Conservation (phyloP, 2,797 vertebrate genomes). For the Hemibagrus guttatus region DNA sequence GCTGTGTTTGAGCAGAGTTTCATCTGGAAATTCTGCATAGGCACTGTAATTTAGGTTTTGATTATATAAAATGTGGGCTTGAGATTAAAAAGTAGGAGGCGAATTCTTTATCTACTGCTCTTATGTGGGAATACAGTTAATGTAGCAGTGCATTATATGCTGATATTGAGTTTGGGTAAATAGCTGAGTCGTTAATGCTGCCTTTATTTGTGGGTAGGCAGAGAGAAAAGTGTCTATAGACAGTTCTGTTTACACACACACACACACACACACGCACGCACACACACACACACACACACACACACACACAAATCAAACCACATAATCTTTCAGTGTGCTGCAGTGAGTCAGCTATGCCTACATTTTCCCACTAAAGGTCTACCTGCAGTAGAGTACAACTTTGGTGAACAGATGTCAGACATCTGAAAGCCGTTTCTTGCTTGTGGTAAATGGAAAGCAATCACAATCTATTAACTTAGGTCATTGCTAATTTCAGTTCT, state of each 20-base stretch:
- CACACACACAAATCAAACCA: background rate
- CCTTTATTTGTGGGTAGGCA: constrained; percentile 29
- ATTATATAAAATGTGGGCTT: background rate
- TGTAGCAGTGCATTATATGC: background rate
- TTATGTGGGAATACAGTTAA: constrained; percentile 32
- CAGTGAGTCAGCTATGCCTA: background rate
- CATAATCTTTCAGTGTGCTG: background rate
- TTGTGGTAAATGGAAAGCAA: background rate
- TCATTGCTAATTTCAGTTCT: background rate
- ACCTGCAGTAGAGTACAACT: background rate
- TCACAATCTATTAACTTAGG: background rate
- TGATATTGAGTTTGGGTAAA: constrained; percentile 34
- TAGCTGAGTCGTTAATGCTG: constrained; percentile 27
- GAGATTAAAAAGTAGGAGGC: constrained; percentile 59
- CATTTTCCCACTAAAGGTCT: background rate
- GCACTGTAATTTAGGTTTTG: background rate
- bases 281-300: constrained; percentile 20
- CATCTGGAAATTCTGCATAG: background rate
- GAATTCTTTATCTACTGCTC: constrained; percentile 3
- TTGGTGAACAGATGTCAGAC: background rate
- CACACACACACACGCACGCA: constrained; percentile 27
- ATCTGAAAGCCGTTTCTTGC: background rate
- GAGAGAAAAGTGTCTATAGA: constrained; percentile 24
- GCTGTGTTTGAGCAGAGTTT: background rate
- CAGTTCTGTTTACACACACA: background rate